phyloP scores from a whole-genome alignment of 2,113 vertebrate species.

The Mus pahari region DNA sequence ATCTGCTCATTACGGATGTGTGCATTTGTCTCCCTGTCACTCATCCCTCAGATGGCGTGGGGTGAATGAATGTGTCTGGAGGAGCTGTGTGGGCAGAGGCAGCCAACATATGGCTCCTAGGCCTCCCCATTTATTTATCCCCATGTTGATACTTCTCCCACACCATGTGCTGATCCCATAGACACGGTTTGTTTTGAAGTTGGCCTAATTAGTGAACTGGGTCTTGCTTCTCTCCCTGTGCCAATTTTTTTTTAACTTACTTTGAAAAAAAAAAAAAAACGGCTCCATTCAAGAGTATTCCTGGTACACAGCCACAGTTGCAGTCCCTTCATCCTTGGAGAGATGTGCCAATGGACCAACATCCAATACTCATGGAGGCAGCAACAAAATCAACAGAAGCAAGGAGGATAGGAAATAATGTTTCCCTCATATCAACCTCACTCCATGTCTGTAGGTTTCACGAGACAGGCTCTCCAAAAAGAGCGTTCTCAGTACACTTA shows the following conservation, averaged over 20 bases:
- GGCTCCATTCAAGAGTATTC: not conserved
- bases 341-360: not conserved
- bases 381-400: not conserved
- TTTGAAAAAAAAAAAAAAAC: not conserved
- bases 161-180: not conserved
- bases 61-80: not conserved
- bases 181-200: slow-evolving; percentile 62
- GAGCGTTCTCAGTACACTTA: not conserved
- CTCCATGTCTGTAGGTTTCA: not conserved
- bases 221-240: slow-evolving; percentile 40
- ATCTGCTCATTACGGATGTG: not conserved
- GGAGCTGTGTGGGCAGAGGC: not conserved
- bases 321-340: not conserved
- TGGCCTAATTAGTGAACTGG: slow-evolving; percentile 28
- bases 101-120: slow-evolving; percentile 46
- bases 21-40: not conserved
- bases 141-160: slow-evolving; percentile 25
- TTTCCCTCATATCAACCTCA: not conserved
- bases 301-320: not conserved
- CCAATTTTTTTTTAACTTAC: slow-evolving; percentile 38
- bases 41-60: not conserved
- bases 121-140: slow-evolving; percentile 4
- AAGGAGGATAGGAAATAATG: rapidly evolving
- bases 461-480: not conserved
- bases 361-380: not conserved